These are phyloP conservation scores for Oncorhynchus nerka DNA, from an alignment of 2,113 vertebrate species.

Conservation along the genomic window DNA sequence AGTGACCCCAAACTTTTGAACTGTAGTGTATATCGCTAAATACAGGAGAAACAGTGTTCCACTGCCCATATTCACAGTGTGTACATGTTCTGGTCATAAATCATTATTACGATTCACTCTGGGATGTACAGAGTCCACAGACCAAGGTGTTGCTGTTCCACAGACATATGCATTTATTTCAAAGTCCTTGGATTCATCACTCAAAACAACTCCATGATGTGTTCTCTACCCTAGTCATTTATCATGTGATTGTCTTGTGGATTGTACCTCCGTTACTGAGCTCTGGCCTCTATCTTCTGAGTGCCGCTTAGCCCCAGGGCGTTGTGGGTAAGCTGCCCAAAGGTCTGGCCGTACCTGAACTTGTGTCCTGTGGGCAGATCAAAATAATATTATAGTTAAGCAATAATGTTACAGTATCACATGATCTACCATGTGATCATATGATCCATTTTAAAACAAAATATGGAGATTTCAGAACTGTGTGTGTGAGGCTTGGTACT, in stretches of 20 bases:
- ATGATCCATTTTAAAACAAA: too few species aligned
- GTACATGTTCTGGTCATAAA: too few species aligned
- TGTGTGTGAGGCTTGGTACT: neutral
- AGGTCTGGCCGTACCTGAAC: conserved; percentile 76
- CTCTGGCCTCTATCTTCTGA: conserved; percentile 35
- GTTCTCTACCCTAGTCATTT: neutral
- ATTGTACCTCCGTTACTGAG: neutral
- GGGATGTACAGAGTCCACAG: too few species aligned
- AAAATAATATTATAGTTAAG: too few species aligned
- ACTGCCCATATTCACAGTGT: too few species aligned
- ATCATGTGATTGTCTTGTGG: neutral
- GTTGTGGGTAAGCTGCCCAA: conserved; percentile 70
- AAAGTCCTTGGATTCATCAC: too few species aligned
- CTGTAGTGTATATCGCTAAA: neutral
- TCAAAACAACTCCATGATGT: neutral
- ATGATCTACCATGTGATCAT: neutral
- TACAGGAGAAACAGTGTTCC: neutral
- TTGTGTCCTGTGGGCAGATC: conserved; percentile 61
- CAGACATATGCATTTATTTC: too few species aligned
- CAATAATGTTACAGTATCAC: too few species aligned
- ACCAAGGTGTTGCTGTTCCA: too few species aligned
- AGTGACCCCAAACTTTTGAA: too few species aligned
- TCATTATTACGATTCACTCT: too few species aligned
- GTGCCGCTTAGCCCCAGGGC: conserved; percentile 58
- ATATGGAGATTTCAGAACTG: neutral